Evolutionary conservation across 2,888 invertebrate genomes (phyloP).

Genomic region (Anticlea derivata): DNA sequence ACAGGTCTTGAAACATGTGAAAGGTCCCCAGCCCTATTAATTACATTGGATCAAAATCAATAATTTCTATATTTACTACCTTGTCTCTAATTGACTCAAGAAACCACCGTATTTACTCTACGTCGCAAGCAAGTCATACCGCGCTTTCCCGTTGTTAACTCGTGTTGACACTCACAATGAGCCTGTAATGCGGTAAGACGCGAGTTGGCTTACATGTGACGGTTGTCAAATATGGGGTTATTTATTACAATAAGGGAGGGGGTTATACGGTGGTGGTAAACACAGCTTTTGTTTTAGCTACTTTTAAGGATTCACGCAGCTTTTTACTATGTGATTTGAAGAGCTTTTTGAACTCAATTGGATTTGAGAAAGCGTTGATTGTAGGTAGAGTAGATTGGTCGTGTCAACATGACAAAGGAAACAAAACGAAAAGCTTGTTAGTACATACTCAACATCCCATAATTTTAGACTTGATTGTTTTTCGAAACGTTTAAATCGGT

Average conservation of each 20-base stretch:
- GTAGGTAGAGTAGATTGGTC: not conserved
- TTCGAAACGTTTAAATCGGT: constrained; percentile 48
- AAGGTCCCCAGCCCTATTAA: no score
- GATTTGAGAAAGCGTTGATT: not conserved
- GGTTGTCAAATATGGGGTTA: constrained; percentile 49
- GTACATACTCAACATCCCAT: constrained; percentile 20
- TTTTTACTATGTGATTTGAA: constrained; percentile 6
- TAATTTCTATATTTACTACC: no score
- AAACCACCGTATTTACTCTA: constrained; percentile 20
- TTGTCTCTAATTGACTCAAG: not conserved
- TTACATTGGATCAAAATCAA: no score
- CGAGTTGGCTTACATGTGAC: constrained; percentile 48
- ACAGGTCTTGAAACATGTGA: no score
- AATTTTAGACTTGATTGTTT: constrained; percentile 38
- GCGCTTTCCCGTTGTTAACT: constrained; percentile 48
- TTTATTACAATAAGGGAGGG: constrained; percentile 49
- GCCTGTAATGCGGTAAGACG: constrained; percentile 39
- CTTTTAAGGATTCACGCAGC: constrained; percentile 21
- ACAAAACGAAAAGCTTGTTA: constrained; percentile 16
- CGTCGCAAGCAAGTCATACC: constrained; percentile 25
- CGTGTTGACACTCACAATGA: constrained; percentile 47
- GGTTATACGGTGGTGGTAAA: constrained; percentile 41
- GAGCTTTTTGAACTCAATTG: constrained; percentile 4
- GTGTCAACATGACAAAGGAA: constrained; percentile 6
- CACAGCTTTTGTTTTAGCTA: constrained; percentile 39